phyloP scores from a whole-genome alignment of 2,113 vertebrate genomes.

The Pipra filicauda region DNA sequence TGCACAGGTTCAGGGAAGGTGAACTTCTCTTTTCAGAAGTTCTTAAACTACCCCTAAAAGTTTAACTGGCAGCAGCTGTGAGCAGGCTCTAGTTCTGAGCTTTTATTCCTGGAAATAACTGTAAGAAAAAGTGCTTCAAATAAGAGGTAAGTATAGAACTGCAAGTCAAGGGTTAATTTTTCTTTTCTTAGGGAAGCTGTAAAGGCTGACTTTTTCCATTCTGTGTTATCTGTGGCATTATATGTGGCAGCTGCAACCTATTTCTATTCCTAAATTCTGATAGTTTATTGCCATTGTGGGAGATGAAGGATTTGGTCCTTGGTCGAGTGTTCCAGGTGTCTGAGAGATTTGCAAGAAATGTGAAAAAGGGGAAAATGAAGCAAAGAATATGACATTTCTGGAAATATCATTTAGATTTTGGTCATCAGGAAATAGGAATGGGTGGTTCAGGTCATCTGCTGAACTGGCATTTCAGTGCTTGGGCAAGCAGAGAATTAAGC shows the following conservation, averaged over 20 bases:
- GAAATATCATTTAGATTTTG: constrained; percentile 61
- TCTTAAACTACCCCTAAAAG: neutral
- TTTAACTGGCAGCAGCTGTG: neutral
- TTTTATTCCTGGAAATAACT: neutral
- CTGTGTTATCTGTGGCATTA: constrained; percentile 2
- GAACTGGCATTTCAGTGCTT: constrained; percentile 47
- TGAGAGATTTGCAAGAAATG: constrained; percentile 32
- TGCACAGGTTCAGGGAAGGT: constrained; percentile 27
- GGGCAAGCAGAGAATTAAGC: neutral
- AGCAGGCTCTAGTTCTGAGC: neutral
- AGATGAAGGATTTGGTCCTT: constrained; percentile 48
- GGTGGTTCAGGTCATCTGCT: constrained; percentile 34
- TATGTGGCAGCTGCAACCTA: constrained; percentile 11
- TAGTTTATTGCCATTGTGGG: constrained; percentile 44
- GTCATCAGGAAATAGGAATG: constrained; percentile 12
- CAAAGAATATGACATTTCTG: constrained; percentile 45
- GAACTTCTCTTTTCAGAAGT: constrained; percentile 27
- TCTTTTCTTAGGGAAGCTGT: constrained; percentile 13
- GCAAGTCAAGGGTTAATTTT: constrained; percentile 48
- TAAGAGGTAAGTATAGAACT: neutral
- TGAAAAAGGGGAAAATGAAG: neutral
- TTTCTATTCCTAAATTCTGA: constrained; percentile 40
- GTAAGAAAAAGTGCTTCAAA: neutral
- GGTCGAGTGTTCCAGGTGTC: constrained; percentile 15
- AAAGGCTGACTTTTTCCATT: neutral